phyloP scores from a whole-genome alignment of 2,888 invertebrate species.

The Tipula helvola region DNA sequence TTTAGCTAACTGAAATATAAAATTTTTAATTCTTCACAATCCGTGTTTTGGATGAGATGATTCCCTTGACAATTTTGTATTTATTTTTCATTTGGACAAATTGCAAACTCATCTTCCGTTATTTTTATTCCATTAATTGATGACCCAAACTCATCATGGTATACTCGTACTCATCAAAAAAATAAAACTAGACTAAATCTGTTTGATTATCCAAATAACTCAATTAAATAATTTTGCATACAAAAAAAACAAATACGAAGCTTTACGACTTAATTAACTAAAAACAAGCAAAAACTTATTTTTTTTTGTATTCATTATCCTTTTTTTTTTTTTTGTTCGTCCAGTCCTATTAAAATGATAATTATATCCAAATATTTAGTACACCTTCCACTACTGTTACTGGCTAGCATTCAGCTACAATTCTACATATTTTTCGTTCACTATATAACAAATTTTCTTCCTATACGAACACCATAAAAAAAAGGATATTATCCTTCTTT shows the following conservation, averaged over 20 bases:
- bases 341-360: background rate
- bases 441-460: background rate
- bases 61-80: too few species aligned
- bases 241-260: background rate
- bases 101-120: background rate
- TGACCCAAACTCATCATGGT: background rate
- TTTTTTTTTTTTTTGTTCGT: background rate
- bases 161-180: background rate
- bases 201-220: background rate
- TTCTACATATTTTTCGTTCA: background rate
- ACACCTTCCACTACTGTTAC: background rate
- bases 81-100: too few species aligned
- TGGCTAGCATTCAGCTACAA: background rate
- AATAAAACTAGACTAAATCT: background rate
- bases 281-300: background rate
- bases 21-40: too few species aligned
- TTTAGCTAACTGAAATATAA: too few species aligned
- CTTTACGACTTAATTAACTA: background rate
- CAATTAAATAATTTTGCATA: background rate
- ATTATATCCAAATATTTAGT: background rate
- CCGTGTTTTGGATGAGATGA: too few species aligned
- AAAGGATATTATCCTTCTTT: background rate
- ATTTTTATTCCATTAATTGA: background rate
- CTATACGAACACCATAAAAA: background rate
- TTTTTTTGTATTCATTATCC: background rate